These are phyloP conservation scores for Lithophane semibrunnea DNA, from an alignment of 2,888 invertebrate species.

Conservation along the genomic window DNA sequence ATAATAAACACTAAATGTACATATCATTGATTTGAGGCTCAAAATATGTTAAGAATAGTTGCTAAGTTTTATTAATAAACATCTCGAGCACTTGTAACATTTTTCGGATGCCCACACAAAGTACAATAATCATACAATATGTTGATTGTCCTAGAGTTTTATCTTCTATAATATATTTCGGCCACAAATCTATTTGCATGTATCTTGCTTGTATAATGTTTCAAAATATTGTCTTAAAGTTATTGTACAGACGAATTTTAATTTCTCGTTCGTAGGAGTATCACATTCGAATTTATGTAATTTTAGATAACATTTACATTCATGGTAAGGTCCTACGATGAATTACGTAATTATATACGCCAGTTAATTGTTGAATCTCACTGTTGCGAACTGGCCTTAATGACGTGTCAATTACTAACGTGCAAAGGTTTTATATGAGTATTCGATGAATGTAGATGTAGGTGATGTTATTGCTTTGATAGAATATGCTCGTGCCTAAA, in stretches of 20 bases:
- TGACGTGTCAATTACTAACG: constrained; percentile 84
- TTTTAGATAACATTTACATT: constrained; percentile 85
- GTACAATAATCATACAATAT: constrained; percentile 85
- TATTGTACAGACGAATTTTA: constrained; percentile 75
- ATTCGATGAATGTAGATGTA: constrained; percentile 74
- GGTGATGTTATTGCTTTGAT: constrained; percentile 73
- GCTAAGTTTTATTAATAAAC: constrained; percentile 73
- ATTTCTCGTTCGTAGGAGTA: constrained; percentile 75
- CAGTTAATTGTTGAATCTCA: constrained; percentile 68
- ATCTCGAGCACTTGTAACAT: constrained; percentile 82
- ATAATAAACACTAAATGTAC: constrained; percentile 71
- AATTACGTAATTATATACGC: constrained; percentile 64
- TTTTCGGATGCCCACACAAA: constrained; percentile 85
- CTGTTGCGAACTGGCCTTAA: constrained; percentile 73
- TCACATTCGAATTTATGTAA: constrained; percentile 86
- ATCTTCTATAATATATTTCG: constrained; percentile 82
- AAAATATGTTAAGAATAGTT: constrained; percentile 78
- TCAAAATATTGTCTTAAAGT: constrained; percentile 68
- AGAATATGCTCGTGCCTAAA: constrained; percentile 81
- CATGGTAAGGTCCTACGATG: constrained; percentile 66
- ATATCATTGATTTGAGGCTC: constrained; percentile 84
- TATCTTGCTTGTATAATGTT: constrained; percentile 73
- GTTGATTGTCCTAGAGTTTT: constrained; percentile 83
- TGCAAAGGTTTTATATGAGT: constrained; percentile 80
- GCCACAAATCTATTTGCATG: constrained; percentile 85